Evolutionary conservation across 2,797 vertebrate species (phyloP).

Genomic region (Tadarida brasiliensis): DNA sequence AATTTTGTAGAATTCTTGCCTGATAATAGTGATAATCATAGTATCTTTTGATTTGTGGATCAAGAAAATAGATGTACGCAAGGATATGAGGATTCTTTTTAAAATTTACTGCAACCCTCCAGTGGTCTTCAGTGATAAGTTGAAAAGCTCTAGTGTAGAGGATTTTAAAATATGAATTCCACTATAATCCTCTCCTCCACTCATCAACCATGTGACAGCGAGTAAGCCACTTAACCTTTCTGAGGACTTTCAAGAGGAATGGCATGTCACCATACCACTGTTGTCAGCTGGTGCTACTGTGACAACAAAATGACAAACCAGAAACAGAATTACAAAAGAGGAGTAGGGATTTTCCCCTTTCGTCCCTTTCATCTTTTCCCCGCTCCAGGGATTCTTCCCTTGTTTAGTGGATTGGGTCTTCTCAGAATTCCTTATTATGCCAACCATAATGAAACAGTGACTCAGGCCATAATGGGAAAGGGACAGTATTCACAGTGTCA

Average conservation of each 20-base stretch:
- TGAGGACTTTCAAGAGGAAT: not conserved
- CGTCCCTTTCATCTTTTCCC: not conserved
- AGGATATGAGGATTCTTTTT: slow-evolving; percentile 36
- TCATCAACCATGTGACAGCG: not conserved
- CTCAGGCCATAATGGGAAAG: not conserved
- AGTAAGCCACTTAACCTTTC: not conserved
- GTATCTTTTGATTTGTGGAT: slow-evolving; percentile 56
- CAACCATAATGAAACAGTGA: not conserved
- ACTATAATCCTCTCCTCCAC: not conserved
- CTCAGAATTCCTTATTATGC: not conserved
- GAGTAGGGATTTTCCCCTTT: not conserved
- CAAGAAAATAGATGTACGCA: slow-evolving; percentile 56
- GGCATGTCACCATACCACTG: not conserved
- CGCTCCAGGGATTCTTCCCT: not conserved
- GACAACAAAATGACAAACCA: not conserved
- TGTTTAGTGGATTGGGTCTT: not conserved
- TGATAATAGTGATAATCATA: slow-evolving; percentile 54
- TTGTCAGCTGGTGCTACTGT: not conserved
- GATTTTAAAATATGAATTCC: slow-evolving; percentile 24
- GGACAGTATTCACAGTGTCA: not conserved
- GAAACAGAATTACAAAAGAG: not conserved
- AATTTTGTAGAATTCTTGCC: slow-evolving; percentile 9
- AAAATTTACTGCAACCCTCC: not conserved
- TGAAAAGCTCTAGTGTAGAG: slow-evolving; percentile 46
- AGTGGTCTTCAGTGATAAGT: slow-evolving; percentile 28